These are phyloP conservation scores for Dicerorhinus sumatrensis DNA, from an alignment of 2,113 vertebrate genomes.

Conservation along the genomic window DNA sequence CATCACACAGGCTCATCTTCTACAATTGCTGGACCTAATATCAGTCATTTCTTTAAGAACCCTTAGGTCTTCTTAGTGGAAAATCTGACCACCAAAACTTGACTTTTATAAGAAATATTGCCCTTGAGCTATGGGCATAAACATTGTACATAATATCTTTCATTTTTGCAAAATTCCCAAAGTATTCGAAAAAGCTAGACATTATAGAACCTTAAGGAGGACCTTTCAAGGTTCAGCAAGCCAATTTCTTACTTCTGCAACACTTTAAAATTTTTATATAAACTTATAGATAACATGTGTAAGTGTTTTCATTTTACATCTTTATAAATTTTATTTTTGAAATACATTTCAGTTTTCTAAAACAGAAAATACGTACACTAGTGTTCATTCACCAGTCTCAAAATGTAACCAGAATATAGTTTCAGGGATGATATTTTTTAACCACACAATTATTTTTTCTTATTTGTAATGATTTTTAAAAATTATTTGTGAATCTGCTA, in stretches of 20 bases:
- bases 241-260: constrained; percentile 62
- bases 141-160: neutral
- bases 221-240: neutral
- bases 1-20: neutral
- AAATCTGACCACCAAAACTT: neutral
- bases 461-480: neutral
- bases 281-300: constrained; percentile 69
- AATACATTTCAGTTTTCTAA: constrained; percentile 82
- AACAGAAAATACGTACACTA: constrained; percentile 78
- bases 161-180: neutral
- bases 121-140: neutral
- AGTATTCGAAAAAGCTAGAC: constrained; percentile 14
- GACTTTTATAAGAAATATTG: constrained; percentile 5
- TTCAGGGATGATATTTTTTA: constrained; percentile 83
- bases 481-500: neutral
- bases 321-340: constrained; percentile 80
- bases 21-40: neutral
- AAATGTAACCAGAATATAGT: constrained; percentile 79
- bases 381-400: constrained; percentile 81
- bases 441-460: constrained; percentile 83
- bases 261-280: constrained; percentile 73
- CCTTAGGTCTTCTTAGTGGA: neutral
- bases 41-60: neutral
- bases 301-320: constrained; percentile 80
- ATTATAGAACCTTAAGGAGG: neutral